These are phyloP conservation scores for Leptopilina clavipes DNA, from an alignment of 1,140 invertebrate species.

Conservation along the genomic window DNA sequence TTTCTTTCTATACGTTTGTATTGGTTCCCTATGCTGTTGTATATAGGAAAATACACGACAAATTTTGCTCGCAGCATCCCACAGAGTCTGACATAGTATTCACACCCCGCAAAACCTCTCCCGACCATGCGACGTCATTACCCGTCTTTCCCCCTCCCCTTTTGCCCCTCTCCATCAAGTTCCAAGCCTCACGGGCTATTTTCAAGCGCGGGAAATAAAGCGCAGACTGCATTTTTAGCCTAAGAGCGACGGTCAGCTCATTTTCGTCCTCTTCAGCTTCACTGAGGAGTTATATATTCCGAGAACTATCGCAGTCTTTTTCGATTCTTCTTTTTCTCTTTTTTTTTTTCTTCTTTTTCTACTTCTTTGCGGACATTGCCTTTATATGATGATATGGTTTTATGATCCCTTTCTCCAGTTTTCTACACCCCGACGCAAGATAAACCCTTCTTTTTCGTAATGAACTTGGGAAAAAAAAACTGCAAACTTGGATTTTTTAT, in stretches of 20 bases:
- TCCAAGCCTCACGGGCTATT: slow-evolving; percentile 64
- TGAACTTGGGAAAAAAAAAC: too few relatives aligned
- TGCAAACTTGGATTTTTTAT: too few relatives aligned
- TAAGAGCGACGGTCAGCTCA: slow-evolving; percentile 69
- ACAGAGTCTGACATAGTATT: neutral
- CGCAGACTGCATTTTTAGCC: slow-evolving; percentile 69
- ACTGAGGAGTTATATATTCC: slow-evolving; percentile 53
- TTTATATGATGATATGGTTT: neutral
- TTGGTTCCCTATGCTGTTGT: neutral
- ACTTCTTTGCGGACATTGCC: neutral
- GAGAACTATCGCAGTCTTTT: slow-evolving; percentile 54
- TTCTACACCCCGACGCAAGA: too few relatives aligned
- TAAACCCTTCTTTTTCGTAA: too few relatives aligned
- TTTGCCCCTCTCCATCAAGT: slow-evolving; percentile 45
- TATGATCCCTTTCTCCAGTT: neutral
- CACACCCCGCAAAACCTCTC: neutral
- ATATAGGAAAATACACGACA: too few relatives aligned
- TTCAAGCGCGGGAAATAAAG: slow-evolving; percentile 72
- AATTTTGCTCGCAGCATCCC: slow-evolving; percentile 4
- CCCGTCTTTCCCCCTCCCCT: slow-evolving; percentile 37
- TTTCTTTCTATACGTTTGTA: neutral
- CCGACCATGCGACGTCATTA: slow-evolving; percentile 38
- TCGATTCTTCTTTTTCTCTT: slow-evolving; percentile 47
- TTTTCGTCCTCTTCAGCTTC: slow-evolving; percentile 61
- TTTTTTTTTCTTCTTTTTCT: slow-evolving; percentile 42